phyloP scores from a whole-genome alignment of 2,797 vertebrate species.

The Channa striata region DNA sequence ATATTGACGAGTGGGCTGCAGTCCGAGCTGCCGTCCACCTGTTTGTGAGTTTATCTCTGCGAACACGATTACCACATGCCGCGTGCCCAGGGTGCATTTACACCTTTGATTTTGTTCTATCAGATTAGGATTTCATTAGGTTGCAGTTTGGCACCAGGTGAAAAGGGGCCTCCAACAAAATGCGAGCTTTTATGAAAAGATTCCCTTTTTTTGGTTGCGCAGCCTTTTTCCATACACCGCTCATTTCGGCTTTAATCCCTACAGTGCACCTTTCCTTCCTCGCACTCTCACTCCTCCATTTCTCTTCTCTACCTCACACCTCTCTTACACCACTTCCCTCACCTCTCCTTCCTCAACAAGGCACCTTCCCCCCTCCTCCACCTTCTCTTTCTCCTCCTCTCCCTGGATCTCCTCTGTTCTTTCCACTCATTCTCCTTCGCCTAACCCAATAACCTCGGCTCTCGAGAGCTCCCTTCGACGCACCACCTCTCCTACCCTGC shows the following conservation, averaged over 20 bases:
- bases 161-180: slow-evolving; percentile 13
- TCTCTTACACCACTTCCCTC: slow-evolving; percentile 61
- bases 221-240: slow-evolving; percentile 49
- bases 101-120: slow-evolving; percentile 53
- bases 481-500: slow-evolving; percentile 37
- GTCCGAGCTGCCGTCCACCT: slow-evolving; percentile 52
- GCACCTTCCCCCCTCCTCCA: slow-evolving; percentile 8
- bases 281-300: slow-evolving; percentile 48
- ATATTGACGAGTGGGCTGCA: slow-evolving; percentile 58
- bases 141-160: slow-evolving; percentile 27
- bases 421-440: slow-evolving; percentile 27
- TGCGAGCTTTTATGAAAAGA: slow-evolving; percentile 5
- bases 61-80: slow-evolving; percentile 42
- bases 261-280: slow-evolving; percentile 62
- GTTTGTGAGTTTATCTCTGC: slow-evolving; percentile 52
- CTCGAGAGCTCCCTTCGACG: slow-evolving; percentile 42
- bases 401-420: slow-evolving; percentile 29
- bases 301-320: slow-evolving; percentile 58
- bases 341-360: slow-evolving; percentile 45
- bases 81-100: slow-evolving; percentile 34
- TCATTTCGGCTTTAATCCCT: slow-evolving; percentile 61
- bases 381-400: background rate
- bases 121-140: slow-evolving; percentile 37
- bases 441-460: slow-evolving; percentile 63
- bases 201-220: background rate